Evolutionary conservation across 2,113 vertebrate genomes (phyloP), one percentile per base, ranked within the genome.

Genomic region (Carollia perspicillata): DNA sequence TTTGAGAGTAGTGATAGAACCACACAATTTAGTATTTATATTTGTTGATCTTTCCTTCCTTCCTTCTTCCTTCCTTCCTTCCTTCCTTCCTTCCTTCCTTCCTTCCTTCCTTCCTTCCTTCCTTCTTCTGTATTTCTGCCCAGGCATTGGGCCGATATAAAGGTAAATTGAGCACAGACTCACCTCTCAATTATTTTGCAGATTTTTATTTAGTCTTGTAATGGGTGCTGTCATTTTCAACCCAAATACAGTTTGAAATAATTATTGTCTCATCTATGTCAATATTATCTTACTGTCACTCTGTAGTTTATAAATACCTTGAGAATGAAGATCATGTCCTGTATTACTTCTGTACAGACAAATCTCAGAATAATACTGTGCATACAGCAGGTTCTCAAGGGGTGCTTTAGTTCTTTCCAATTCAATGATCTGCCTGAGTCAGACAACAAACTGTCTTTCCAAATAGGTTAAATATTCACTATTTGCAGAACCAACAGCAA

Each of bases 191-290:
- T 26, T 44, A 71, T 37, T 28, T 72, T 81, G 18, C 0, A 79
- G 37, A 17, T 79, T 75, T 69, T 22, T 78, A 93, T 72, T 80
- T 77, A 84, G 14, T 77, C 95, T 94, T 93, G 53, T 83, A 85
- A 91, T 22, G 55, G 53, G 13, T 85, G 37, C 37, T 91, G 42
- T 87, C 72, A 60, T 87, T 86, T 96, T 86, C 7, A 72, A 35
- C 28, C n/a, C 47, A 93, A 53, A 83, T 28, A 78, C 8, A 93
- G 18, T 80, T 63, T 95, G 20, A 33, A 72, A 35, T 49, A 94
- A 90, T 89, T 93, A 94, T 42, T 94, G 20, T 80, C 65, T 95
- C 44, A 44, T 49, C 35, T 87, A 42, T 68, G 20, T 93, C 68
- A 86, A 83, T 83, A 83, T 80, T 81, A 81, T 65, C 37, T 95